These are phyloP conservation scores for Dione juno DNA, from an alignment of 2,888 invertebrate species.

Conservation along the genomic window DNA sequence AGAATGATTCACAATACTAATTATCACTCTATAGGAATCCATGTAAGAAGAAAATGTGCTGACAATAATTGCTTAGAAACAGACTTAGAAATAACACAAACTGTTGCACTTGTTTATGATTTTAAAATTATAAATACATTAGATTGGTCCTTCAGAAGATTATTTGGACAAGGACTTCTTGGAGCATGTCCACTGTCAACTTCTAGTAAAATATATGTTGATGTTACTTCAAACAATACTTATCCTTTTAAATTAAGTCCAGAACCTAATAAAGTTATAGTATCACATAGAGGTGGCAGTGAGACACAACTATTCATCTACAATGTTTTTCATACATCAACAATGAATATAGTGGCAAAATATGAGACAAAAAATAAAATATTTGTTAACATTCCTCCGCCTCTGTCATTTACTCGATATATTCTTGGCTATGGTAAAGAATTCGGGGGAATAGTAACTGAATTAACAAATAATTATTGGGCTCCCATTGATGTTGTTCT, in stretches of 20 bases:
- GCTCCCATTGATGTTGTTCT: slow-evolving; percentile 89
- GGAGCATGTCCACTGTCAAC: slow-evolving; percentile 92
- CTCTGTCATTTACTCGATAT: slow-evolving; percentile 90
- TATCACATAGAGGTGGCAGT: slow-evolving; percentile 88
- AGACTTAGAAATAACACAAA: slow-evolving; percentile 91
- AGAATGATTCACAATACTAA: slow-evolving; percentile 95
- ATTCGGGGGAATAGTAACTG: slow-evolving; percentile 93
- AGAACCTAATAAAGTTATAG: slow-evolving; percentile 81
- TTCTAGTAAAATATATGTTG: slow-evolving; percentile 91
- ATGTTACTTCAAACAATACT: slow-evolving; percentile 86
- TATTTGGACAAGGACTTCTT: slow-evolving; percentile 93
- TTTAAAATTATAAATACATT: slow-evolving; percentile 85
- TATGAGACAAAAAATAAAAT: slow-evolving; percentile 77
- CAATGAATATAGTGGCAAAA: slow-evolving; percentile 88
- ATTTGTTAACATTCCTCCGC: slow-evolving; percentile 82
- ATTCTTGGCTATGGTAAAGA: slow-evolving; percentile 96
- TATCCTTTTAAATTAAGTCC: slow-evolving; percentile 86
- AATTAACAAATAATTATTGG: slow-evolving; percentile 92
- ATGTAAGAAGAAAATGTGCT: slow-evolving; percentile 91
- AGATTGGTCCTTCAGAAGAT: slow-evolving; percentile 93
- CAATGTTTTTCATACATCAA: slow-evolving; percentile 83
- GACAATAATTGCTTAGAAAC: slow-evolving; percentile 83
- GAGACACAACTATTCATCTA: slow-evolving; percentile 88
- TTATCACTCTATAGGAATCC: slow-evolving; percentile 95
- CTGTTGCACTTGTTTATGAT: slow-evolving; percentile 94